Base-by-base conservation (phyloP, 2,113 vertebrate genomes). In the Lepidothrix coronata region DNA sequence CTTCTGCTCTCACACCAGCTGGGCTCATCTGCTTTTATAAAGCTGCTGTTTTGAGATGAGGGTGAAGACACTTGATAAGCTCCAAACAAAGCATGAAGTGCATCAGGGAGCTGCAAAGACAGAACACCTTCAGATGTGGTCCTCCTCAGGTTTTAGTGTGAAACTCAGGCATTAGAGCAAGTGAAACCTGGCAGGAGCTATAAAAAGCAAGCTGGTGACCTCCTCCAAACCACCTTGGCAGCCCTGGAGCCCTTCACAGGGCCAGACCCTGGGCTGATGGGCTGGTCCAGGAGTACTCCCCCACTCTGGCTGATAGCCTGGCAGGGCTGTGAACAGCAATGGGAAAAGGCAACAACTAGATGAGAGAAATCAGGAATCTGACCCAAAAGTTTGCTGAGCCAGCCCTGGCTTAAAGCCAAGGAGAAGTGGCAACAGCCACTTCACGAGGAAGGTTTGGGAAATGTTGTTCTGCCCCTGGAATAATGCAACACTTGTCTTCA, bases 291-390 rank as follows among this genome's bases (percentile, higher is more conserved):
- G 23, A 39, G 44, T 1, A 0, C 35, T 37, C 27, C 31, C 46
- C 5, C 0, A 1, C 43, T n/a, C 54, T 2, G 0, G 73, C 68
- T 43, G 49, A 24, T 30, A 54, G 43, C 52, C 28, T 37, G 51
- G 62, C 75, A 79, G 54, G 0, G 0, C 66, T 61, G 44, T 0
- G 8, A 59, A 52, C 0, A 0, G 33, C 57, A 15, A 4, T 0
- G 0, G 68, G 35, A 84, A 73, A 76, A 70, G 71, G 67, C 72
- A 85, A 12, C 41, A 12, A 10, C 20, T 9, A 43, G 58, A 54
- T 5, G 12, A 70, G 8, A 57, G 54, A 35, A 72, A 66, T 8
- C 25, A 13, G 59, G n/a, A 91, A 59, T 46, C 49, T 46, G 15
- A 73, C 63, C 43, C 67, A 39, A 39, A 65, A 33, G 63, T 24